A percentile compares a stretch with the other conserved stretches of the same genome.
Conservation (phyloP, 2,797 vertebrate genomes). For the Trematomus bernacchii region DNA sequence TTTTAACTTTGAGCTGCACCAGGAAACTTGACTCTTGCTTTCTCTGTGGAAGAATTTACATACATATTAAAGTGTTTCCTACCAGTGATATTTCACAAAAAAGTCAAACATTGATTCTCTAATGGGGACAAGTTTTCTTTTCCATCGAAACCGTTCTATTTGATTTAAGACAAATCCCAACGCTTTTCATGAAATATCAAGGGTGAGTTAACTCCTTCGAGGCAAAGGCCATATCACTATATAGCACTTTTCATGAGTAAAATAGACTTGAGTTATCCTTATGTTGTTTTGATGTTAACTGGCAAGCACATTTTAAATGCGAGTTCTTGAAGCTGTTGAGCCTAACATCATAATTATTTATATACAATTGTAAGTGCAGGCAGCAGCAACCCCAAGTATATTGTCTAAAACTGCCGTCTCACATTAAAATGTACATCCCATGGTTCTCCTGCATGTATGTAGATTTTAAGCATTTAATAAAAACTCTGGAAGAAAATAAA, state of each 20-base stretch:
- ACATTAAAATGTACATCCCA: not conserved
- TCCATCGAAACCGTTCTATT: not conserved
- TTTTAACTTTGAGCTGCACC: not conserved
- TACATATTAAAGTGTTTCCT: not conserved
- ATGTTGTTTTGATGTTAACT: constrained; percentile 7
- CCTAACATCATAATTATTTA: not conserved
- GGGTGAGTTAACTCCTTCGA: not conserved
- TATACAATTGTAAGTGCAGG: not conserved
- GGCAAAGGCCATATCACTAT: not conserved
- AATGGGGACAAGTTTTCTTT: not conserved
- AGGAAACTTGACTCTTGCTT: not conserved
- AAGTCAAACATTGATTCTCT: not conserved
- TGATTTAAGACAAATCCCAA: not conserved
- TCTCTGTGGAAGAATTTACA: not conserved
- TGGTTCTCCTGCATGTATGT: not conserved
- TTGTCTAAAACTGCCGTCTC: constrained; percentile 4
- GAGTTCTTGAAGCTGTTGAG: not conserved
- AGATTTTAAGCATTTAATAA: constrained; percentile 1
- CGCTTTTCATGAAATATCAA: not conserved
- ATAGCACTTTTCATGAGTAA: not conserved
- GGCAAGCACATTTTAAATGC: not conserved
- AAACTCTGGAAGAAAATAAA: not conserved
- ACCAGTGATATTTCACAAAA: not conserved
- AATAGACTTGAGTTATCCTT: not conserved
- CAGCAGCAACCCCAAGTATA: not conserved